A percentile compares a stretch with the other conserved stretches of the same genome.
phyloP scores from a whole-genome alignment of 2,888 invertebrate genomes.

The Melitaea athalia region DNA sequence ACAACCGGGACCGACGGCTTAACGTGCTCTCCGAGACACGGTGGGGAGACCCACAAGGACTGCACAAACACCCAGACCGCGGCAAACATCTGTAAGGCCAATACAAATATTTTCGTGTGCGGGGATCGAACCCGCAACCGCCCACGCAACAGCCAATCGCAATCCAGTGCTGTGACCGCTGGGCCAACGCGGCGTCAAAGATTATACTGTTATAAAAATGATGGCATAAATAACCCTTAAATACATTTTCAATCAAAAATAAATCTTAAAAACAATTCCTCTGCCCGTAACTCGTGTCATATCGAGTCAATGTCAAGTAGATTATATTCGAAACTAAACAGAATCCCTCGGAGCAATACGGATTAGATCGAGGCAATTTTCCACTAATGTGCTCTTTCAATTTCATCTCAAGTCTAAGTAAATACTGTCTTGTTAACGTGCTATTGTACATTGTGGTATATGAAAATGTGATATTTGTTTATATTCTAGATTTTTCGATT shows the following conservation, averaged over 20 bases:
- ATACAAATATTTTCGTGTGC: too few species aligned
- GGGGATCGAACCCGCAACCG: too few species aligned
- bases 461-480: background rate
- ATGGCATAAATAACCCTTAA: background rate
- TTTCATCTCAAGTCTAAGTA: constrained; percentile 35
- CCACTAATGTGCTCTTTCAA: constrained; percentile 37
- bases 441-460: background rate
- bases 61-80: too few species aligned
- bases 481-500: background rate
- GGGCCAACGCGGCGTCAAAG: too few species aligned
- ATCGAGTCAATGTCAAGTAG: constrained; percentile 29
- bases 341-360: constrained; percentile 31
- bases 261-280: background rate
- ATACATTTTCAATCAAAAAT: background rate
- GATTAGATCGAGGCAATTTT: constrained; percentile 35
- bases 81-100: too few species aligned
- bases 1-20: too few species aligned
- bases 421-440: constrained; percentile 20
- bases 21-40: too few species aligned
- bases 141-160: too few species aligned
- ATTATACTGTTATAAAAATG: too few species aligned
- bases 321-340: constrained; percentile 32
- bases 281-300: background rate
- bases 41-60: too few species aligned
- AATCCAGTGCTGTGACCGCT: too few species aligned